phyloP scores from a whole-genome alignment of 2,888 invertebrate species.

The Tenthredo notha region DNA sequence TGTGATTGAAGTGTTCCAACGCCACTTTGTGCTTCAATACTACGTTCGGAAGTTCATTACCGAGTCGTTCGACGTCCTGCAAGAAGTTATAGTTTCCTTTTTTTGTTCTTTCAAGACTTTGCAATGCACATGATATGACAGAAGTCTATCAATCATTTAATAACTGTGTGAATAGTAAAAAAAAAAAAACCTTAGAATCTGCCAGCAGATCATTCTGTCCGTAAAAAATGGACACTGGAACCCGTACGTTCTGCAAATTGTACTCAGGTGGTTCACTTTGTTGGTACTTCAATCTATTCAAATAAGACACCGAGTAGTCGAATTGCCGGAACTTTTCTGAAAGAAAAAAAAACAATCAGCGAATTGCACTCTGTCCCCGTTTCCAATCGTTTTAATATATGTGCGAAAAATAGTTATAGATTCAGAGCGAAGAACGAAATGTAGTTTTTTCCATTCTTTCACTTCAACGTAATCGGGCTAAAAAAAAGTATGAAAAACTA shows the following conservation, averaged over 20 bases:
- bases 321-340: constrained; percentile 79
- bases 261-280: constrained; percentile 82
- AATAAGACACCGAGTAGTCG: constrained; percentile 79
- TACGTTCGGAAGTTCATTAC: constrained; percentile 80
- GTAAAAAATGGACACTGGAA: constrained; percentile 85
- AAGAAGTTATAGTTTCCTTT: constrained; percentile 60
- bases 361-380: background rate
- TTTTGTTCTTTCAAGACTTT: background rate
- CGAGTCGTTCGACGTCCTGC: constrained; percentile 82
- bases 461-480: background rate
- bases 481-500: constrained; percentile 7
- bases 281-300: constrained; percentile 82
- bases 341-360: constrained; percentile 44
- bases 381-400: background rate
- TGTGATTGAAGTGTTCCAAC: constrained; percentile 68
- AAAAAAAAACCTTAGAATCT: constrained; percentile 70
- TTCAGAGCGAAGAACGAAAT: constrained; percentile 9
- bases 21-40: constrained; percentile 64
- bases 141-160: background rate
- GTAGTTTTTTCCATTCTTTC: background rate
- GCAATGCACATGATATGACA: background rate
- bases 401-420: constrained; percentile 46
- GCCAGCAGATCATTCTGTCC: constrained; percentile 85
- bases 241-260: constrained; percentile 80
- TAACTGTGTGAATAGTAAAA: background rate